Base-by-base conservation (phyloP, 2,888 invertebrate genomes). In the Ischnus inquisitorius region DNA sequence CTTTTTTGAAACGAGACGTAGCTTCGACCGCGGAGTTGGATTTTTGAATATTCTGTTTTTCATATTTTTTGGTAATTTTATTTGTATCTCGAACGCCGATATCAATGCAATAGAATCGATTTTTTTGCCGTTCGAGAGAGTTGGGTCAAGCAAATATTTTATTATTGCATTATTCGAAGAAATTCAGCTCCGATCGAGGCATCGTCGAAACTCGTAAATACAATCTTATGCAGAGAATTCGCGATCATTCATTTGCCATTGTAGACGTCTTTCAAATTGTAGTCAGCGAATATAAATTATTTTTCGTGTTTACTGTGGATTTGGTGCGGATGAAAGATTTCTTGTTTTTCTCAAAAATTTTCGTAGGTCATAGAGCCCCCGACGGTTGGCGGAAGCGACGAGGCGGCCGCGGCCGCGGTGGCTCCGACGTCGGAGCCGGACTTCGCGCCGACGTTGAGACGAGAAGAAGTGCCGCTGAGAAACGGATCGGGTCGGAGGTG, bases 401-500 rank as follows among this genome's bases (percentile, higher is more conserved):
- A 62, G 3, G 67, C 54, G 8, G 25, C 74, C 4, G 64, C 67
- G 4, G 48, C 71, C 1, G 43, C 71, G 4, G 19, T 65, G 4
- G 79, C 75, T 1, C 65, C 71, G 3, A 75, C 60, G 14, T 25
- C 60, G 43, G 84, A 84, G 14, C 16, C 75, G 4, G 84, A 84
- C 4, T 65, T 43, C 3, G 75, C 62, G 34, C 81, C 79, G 39
- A 83, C 86, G 14, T 67, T 82, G 39, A 88, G 85, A 57, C 88
- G 85, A 46, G 92, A 93, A 10, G 91, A 92, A 51, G 89, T 91
- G 41, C 88, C 90, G 3, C 79, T 93, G 54, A 90, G 92, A 51
- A 93, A 93, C 75, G 92, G 92, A n/a, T 88, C 88, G 25, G 90
- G 92, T 85, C 94, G 95, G 93, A 96, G 97, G 84, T 95, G 96